These are phyloP conservation scores for Galendromus occidentalis DNA, from an alignment of 1,140 invertebrate genomes.

Conservation along the genomic window DNA sequence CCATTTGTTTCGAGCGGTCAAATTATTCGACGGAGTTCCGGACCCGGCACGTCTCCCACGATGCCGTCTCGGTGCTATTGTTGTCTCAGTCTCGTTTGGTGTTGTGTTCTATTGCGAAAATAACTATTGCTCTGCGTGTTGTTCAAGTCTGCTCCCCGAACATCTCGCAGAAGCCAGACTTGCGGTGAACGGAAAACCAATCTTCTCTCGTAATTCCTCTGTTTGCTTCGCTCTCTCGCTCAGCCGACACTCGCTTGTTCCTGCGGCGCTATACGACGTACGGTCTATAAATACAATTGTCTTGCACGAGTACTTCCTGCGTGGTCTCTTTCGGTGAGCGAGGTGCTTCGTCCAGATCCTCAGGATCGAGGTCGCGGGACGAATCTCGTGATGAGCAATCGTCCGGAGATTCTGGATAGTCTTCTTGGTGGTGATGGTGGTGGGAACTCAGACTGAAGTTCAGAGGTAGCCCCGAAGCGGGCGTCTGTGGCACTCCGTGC, in stretches of 20 bases:
- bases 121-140: background rate
- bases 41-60: too few species aligned
- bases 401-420: background rate
- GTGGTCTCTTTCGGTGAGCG: constrained; percentile 14
- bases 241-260: background rate
- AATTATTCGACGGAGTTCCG: too few species aligned
- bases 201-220: background rate
- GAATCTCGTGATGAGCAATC: constrained; percentile 1
- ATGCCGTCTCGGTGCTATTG: too few species aligned
- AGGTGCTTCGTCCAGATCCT: constrained; percentile 14
- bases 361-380: constrained; percentile 14
- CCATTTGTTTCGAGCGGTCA: too few species aligned
- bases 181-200: background rate
- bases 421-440: background rate
- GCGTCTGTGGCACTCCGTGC: background rate
- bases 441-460: constrained; percentile 6
- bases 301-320: background rate
- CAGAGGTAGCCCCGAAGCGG: background rate
- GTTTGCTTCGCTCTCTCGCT: background rate
- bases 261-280: constrained; percentile 17
- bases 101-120: constrained; percentile 5
- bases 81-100: too few species aligned
- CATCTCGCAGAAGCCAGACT: background rate
- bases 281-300: constrained; percentile 16
- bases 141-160: background rate